Evolutionary conservation across 1,140 invertebrate species (phyloP).

Genomic region (Polyergus mexicanus): DNA sequence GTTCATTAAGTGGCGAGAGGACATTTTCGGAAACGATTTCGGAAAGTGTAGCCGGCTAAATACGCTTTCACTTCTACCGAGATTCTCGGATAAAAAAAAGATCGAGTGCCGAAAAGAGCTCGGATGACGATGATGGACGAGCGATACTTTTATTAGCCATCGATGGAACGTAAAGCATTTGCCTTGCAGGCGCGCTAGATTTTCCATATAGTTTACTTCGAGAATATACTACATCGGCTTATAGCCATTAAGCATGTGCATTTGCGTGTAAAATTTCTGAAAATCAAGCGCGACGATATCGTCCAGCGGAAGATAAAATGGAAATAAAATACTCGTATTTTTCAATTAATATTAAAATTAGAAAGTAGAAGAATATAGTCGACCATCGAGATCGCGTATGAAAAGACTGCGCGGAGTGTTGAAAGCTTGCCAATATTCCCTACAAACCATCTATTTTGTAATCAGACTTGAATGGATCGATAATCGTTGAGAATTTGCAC

Average conservation of each 20-base stretch:
- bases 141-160: conserved; percentile 54
- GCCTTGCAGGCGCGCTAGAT: background rate
- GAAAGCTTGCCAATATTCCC: conserved; percentile 39
- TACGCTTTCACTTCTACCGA: conserved; percentile 45
- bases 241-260: background rate
- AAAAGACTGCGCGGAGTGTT: background rate
- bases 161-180: conserved; percentile 27
- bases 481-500: conserved; percentile 10
- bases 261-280: conserved; percentile 8
- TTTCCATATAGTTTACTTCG: conserved; percentile 17
- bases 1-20: conserved; percentile 41
- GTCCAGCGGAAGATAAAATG: background rate
- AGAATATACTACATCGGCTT: background rate
- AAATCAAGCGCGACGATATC: background rate
- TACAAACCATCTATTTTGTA: background rate
- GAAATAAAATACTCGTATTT: conserved; percentile 9
- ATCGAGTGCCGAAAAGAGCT: background rate
- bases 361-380: background rate
- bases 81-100: conserved; percentile 21
- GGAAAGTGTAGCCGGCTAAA: conserved; percentile 7
- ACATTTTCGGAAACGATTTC: background rate
- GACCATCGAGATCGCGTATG: background rate
- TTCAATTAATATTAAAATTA: conserved; percentile 43
- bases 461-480: conserved; percentile 2
- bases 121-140: conserved; percentile 59